These are phyloP conservation scores for Xylota segnis DNA, from an alignment of 2,888 invertebrate species.

Conservation along the genomic window DNA sequence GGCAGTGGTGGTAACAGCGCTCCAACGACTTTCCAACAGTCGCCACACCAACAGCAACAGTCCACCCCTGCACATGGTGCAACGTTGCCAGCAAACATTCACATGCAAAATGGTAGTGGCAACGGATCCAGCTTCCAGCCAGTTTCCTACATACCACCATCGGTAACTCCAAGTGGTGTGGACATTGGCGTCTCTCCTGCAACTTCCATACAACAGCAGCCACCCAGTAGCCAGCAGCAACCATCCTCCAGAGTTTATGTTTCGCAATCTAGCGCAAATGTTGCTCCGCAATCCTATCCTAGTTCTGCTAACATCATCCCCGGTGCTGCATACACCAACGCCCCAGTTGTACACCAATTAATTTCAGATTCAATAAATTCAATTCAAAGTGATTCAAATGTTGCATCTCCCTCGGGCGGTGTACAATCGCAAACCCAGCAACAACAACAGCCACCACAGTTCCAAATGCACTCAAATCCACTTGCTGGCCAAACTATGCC, in stretches of 20 bases:
- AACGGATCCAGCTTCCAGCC: conserved; percentile 63
- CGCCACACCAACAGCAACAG: conserved; percentile 81
- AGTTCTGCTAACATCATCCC: conserved; percentile 72
- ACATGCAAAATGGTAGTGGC: conserved; percentile 79
- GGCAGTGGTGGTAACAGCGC: conserved; percentile 82
- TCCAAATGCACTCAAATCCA: conserved; percentile 64
- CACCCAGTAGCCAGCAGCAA: conserved; percentile 73
- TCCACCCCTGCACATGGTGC: conserved; percentile 78
- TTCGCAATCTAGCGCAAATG: conserved; percentile 22
- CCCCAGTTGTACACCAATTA: conserved; percentile 61
- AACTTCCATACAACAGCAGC: conserved; percentile 55
- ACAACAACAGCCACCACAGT: conserved; percentile 49
- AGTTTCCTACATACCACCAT: conserved; percentile 37
- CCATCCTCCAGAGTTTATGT: conserved; percentile 79
- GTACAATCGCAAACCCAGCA: conserved; percentile 78
- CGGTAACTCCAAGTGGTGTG: conserved; percentile 23
- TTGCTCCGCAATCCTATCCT: conserved; percentile 82
- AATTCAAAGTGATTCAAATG: conserved; percentile 64
- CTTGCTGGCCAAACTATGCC: conserved; percentile 82
- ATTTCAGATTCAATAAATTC: conserved; percentile 43
- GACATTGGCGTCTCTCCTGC: conserved; percentile 62
- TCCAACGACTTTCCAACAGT: conserved; percentile 83
- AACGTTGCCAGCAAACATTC: conserved; percentile 80
- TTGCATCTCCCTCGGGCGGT: conserved; percentile 71
- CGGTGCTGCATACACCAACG: conserved; percentile 63